Evolutionary conservation across 2,113 vertebrate species (phyloP).

Genomic region (Scolopax mira): DNA sequence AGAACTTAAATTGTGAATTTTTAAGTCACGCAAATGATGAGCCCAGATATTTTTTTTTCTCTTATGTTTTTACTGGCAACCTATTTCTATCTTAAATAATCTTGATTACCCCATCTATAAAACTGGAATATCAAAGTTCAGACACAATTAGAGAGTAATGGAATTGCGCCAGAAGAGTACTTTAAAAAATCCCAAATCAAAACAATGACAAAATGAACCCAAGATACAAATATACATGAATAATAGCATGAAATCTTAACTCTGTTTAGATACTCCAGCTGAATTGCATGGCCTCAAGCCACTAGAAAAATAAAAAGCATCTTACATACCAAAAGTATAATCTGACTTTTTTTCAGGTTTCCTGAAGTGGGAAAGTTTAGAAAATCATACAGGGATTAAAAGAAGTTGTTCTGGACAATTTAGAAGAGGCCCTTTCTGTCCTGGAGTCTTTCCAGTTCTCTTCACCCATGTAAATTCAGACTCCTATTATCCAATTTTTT

Average conservation of each 20-base stretch:
- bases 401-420: neutral
- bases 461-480: neutral
- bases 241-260: neutral
- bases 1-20: neutral
- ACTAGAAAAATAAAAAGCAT: neutral
- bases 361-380: neutral
- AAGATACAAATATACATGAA: neutral
- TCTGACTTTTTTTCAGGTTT: neutral
- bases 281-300: neutral
- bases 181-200: neutral
- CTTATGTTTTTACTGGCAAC: neutral
- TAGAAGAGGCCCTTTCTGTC: neutral
- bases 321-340: neutral
- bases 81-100: neutral
- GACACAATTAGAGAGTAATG: neutral
- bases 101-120: neutral
- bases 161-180: neutral
- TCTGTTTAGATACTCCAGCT: neutral
- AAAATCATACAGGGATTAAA: neutral
- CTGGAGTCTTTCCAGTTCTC: neutral
- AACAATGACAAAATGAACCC: neutral
- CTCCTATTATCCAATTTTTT: neutral
- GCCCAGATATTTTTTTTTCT: accelerated
- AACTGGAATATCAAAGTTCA: neutral
- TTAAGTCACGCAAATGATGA: neutral